These are phyloP conservation scores for Geophilus truncorum DNA, from an alignment of 2,888 invertebrate species.

Conservation along the genomic window DNA sequence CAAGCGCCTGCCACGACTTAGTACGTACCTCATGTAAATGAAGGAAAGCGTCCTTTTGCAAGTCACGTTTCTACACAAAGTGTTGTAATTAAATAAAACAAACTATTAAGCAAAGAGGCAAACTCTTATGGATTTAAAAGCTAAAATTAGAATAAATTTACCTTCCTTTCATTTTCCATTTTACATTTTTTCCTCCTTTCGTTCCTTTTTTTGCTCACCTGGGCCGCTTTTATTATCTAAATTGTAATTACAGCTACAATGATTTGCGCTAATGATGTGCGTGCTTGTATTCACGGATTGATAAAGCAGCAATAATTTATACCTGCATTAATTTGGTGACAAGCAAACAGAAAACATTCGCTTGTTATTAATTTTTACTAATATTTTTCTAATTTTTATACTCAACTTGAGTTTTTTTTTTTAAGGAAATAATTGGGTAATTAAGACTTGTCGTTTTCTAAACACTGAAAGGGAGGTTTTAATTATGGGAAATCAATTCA, in stretches of 20 bases:
- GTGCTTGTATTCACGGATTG: background rate
- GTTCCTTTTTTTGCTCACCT: background rate
- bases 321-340: background rate
- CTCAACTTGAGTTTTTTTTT: background rate
- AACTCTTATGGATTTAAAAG: background rate
- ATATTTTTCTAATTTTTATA: background rate
- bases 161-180: background rate
- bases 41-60: background rate
- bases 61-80: background rate
- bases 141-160: background rate
- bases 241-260: background rate
- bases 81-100: background rate
- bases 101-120: background rate
- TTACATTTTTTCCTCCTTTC: background rate
- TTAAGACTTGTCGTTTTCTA: background rate
- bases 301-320: background rate
- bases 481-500: constrained; percentile 2
- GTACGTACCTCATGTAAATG: constrained; percentile 12
- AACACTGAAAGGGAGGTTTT: background rate
- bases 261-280: constrained; percentile 4
- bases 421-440: background rate
- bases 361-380: background rate
- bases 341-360: background rate
- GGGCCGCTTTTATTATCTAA: background rate
- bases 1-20: constrained; percentile 10